Conservation (phyloP, 2,888 invertebrate species). For the Ornithoptera priamus region DNA sequence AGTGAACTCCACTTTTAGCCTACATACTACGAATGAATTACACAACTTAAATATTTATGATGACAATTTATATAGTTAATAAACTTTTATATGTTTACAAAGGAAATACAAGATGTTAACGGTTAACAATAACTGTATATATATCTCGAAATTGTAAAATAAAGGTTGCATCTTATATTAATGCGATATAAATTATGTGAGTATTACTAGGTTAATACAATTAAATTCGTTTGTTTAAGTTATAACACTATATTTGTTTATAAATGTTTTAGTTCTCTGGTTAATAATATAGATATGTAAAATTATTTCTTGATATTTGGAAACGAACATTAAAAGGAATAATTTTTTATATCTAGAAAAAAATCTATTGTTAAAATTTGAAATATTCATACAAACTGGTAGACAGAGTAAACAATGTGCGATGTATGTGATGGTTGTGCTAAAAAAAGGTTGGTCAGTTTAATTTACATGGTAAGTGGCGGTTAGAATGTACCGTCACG, state of each 20-base stretch:
- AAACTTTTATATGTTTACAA: not conserved
- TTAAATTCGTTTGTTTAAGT: too few relatives aligned
- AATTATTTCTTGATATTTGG: not conserved
- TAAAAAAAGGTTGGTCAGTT: conserved; percentile 70
- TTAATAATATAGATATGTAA: not conserved
- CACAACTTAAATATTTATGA: not conserved
- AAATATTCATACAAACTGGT: conserved; percentile 33
- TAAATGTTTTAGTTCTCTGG: not conserved
- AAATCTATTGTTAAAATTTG: not conserved
- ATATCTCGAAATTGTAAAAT: not conserved
- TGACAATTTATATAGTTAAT: not conserved
- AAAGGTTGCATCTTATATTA: not conserved
- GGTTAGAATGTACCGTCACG: conserved; percentile 78
- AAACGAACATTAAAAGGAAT: too few relatives aligned
- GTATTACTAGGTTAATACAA: too few relatives aligned
- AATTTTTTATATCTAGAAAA: too few relatives aligned
- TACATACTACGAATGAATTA: not conserved
- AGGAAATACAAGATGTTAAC: too few relatives aligned
- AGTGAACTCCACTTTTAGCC: conserved; percentile 1
- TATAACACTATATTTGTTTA: not conserved
- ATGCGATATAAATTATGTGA: too few relatives aligned
- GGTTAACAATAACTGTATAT: too few relatives aligned
- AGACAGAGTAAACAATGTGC: conserved; percentile 44
- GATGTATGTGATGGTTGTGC: conserved; percentile 66
- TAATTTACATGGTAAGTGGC: conserved; percentile 77